Conservation (phyloP, 1,140 invertebrate species). For the Lepidurus couesii region DNA sequence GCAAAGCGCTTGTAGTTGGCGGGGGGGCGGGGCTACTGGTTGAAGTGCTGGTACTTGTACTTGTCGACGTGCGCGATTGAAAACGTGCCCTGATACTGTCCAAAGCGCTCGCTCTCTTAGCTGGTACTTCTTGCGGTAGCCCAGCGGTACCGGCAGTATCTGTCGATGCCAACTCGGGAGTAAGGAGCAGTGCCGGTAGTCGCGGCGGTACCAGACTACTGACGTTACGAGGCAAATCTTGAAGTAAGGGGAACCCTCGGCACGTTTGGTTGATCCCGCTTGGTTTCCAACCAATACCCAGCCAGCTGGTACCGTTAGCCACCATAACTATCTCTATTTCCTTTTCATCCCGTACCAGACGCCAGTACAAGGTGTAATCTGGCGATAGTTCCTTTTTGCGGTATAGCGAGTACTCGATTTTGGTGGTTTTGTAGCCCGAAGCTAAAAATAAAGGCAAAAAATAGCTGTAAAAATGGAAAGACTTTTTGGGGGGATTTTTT, state of each 20-base stretch:
- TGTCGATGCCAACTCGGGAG: background rate
- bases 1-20: constrained; percentile 40
- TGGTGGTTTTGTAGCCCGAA: constrained; percentile 53
- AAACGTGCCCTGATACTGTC: background rate
- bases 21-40: constrained; percentile 45
- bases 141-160: background rate
- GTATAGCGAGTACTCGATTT: constrained; percentile 61
- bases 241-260: constrained; percentile 59
- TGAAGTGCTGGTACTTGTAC: constrained; percentile 45
- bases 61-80: constrained; percentile 36
- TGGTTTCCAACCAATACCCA: constrained; percentile 78
- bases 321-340: constrained; percentile 80
- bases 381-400: constrained; percentile 62
- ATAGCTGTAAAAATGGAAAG: background rate
- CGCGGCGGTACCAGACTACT: constrained; percentile 8
- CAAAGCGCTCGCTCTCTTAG: background rate
- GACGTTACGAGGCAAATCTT: constrained; percentile 27
- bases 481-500: too few relatives aligned
- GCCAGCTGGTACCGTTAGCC: constrained; percentile 73
- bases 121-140: background rate
- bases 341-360: constrained; percentile 66
- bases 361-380: constrained; percentile 72
- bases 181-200: constrained; percentile 23
- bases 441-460: constrained; percentile 45
- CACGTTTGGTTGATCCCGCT: constrained; percentile 61